Evolutionary conservation across 2,113 vertebrate species (phyloP), one percentile per base, ranked within the genome.

Genomic region (Diglossa brunneiventris): DNA sequence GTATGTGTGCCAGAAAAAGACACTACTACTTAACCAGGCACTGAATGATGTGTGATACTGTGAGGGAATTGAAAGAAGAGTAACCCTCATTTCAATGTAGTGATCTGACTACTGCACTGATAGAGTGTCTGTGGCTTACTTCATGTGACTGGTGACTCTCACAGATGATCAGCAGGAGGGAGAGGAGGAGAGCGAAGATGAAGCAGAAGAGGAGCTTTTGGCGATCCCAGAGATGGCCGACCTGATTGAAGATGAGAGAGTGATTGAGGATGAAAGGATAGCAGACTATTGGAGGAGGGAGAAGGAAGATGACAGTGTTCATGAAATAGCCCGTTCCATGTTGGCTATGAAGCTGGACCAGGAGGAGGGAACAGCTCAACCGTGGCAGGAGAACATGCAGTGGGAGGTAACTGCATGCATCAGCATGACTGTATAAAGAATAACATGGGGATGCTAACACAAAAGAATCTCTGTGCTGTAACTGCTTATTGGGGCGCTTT

Each of bases 191-290:
- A 90, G 90, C n/a, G 91, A 91, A 11, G 89, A 86, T 63, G 97
- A 96, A 73, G 31, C 83, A 21, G 95, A 95, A 66, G 98, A 97
- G 15, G 97, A 98, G 3, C 94, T 99, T 95, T 98, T 99, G 42
- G 94, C 98, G 21, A 98, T 99, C 6, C 88, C 96, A 21, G 98
- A 99, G 94, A 98, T 99, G 92, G 99, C 99, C 4, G 99, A 98
- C 63, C 95, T 99, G 95, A 99, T 99, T 91, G 98, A 99, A 96
- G 98, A 97, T 10, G 99, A 99, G 44, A 98, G 99, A 49, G 90
- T 99, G 46, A 97, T 99, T 75, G 98, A 99, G 14, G 98, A 98
- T 82, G 95, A 97, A 53, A 97, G 97, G 26, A 89, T 64, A 68
- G 69, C 72, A 68, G 81, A 42, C 59, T 74, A 91, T 24, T 88